A percentile compares a stretch with the other conserved stretches of the same genome.
Conservation (phyloP, 2,888 invertebrate genomes). For the Tetheella fluctuosa region DNA sequence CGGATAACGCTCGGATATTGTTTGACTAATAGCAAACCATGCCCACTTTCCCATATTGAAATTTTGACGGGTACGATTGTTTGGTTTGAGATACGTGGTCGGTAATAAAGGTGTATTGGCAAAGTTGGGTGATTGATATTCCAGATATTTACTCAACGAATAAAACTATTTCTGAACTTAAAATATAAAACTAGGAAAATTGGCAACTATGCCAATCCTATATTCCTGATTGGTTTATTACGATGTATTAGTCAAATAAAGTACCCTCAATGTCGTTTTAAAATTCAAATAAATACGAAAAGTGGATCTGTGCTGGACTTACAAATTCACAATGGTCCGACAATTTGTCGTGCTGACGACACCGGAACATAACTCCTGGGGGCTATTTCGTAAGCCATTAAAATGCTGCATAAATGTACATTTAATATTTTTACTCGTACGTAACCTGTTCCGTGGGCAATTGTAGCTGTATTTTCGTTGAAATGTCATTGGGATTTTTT, state of each 20-base stretch:
- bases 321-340: slow-evolving; percentile 66
- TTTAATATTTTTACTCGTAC: slow-evolving; percentile 24
- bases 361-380: slow-evolving; percentile 60
- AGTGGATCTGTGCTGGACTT: slow-evolving; percentile 51
- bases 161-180: slow-evolving; percentile 27
- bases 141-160: slow-evolving; percentile 29
- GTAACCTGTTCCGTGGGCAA: neutral
- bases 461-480: neutral
- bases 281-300: slow-evolving; percentile 37
- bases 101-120: slow-evolving; percentile 39
- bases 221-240: neutral
- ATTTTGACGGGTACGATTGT: slow-evolving; percentile 51
- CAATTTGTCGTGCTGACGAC: slow-evolving; percentile 69
- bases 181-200: neutral
- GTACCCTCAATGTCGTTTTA: slow-evolving; percentile 23
- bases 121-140: slow-evolving; percentile 35
- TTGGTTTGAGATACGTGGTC: slow-evolving; percentile 45
- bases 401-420: slow-evolving; percentile 48
- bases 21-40: slow-evolving; percentile 64
- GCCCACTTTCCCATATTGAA: slow-evolving; percentile 61
- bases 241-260: neutral
- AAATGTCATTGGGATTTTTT: neutral
- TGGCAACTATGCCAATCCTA: neutral
- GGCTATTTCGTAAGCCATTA: slow-evolving; percentile 65
- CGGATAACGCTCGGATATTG: slow-evolving; percentile 59